Percentiles rank a stretch among this genome's conserved stretches.
phyloP scores from a whole-genome alignment of 2,797 vertebrate species.

The Glyptemys insculpta region DNA sequence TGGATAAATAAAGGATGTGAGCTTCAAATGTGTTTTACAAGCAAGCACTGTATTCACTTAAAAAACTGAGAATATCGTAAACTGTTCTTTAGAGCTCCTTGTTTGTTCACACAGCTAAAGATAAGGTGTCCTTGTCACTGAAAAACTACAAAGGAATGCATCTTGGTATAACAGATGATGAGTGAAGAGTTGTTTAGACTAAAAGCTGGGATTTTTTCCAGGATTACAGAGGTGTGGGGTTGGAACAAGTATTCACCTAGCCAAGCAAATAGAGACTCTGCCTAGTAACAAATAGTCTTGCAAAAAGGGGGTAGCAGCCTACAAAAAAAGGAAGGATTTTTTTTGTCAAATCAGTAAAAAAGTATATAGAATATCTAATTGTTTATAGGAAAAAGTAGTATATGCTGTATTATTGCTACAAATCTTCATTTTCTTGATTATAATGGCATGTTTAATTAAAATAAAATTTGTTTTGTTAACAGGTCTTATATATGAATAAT shows the following conservation, averaged over 20 bases:
- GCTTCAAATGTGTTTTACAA: neutral
- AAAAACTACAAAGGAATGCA: neutral
- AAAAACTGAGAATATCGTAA: neutral
- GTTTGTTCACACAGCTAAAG: conserved; percentile 28
- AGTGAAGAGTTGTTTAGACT: conserved; percentile 18
- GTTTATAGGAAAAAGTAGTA: neutral
- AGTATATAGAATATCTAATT: neutral
- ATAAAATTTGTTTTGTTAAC: conserved; percentile 52
- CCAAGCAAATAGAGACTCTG: neutral
- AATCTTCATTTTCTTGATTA: neutral
- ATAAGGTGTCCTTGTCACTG: conserved; percentile 34
- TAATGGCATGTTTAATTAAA: neutral
- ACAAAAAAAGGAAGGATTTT: neutral
- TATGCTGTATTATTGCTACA: neutral
- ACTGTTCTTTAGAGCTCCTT: neutral
- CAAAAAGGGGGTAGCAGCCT: neutral
- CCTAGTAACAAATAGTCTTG: neutral
- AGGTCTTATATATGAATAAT: conserved; percentile 28
- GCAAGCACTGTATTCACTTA: neutral
- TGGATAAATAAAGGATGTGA: neutral
- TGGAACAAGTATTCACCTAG: neutral
- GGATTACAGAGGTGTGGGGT: neutral
- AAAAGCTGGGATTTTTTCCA: conserved; percentile 31
- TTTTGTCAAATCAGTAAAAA: neutral
- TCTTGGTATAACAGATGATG: conserved; percentile 29